phyloP scores from a whole-genome alignment of 2,113 vertebrate species.

The Sebastes fasciatus region DNA sequence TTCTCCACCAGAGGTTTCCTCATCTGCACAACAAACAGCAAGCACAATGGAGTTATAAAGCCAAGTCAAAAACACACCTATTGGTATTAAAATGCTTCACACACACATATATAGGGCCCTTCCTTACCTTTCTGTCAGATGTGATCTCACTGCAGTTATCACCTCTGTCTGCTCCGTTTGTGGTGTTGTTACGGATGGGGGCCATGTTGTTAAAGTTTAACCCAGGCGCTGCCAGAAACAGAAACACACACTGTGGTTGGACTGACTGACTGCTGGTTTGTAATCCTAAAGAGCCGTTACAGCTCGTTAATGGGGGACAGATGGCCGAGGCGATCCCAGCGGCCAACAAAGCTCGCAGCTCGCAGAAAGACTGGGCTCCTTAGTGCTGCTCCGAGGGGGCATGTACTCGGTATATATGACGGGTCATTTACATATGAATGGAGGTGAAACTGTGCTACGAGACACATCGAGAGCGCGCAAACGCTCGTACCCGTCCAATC shows the following conservation, averaged over 20 bases:
- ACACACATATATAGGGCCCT: too few species aligned
- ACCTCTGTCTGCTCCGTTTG: slow-evolving; percentile 66
- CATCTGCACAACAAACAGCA: slow-evolving; percentile 75
- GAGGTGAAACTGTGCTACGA: slow-evolving; percentile 40
- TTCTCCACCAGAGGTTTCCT: slow-evolving; percentile 94
- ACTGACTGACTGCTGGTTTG: slow-evolving; percentile 5
- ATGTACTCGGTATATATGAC: slow-evolving; percentile 74
- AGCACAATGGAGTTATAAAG: neutral
- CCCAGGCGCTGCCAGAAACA: slow-evolving; percentile 48
- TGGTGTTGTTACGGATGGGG: slow-evolving; percentile 78
- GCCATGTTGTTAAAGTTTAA: slow-evolving; percentile 83
- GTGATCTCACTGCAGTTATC: slow-evolving; percentile 73
- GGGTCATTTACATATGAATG: slow-evolving; percentile 88
- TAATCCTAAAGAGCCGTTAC: slow-evolving; percentile 74
- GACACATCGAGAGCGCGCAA: slow-evolving; percentile 59
- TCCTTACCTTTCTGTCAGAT: slow-evolving; percentile 86
- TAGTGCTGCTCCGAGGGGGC: slow-evolving; percentile 43
- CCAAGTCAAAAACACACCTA: neutral
- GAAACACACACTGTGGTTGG: slow-evolving; percentile 1
- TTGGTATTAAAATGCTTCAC: too few species aligned
- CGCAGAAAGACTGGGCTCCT: slow-evolving; percentile 27
- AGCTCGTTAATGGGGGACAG: slow-evolving; percentile 73
- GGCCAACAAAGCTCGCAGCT: slow-evolving; percentile 61
- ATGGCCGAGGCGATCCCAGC: slow-evolving; percentile 74
- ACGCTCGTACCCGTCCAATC: slow-evolving; percentile 68